Base-by-base conservation (phyloP, 2,888 invertebrate genomes). In the Desoria tigrina region DNA sequence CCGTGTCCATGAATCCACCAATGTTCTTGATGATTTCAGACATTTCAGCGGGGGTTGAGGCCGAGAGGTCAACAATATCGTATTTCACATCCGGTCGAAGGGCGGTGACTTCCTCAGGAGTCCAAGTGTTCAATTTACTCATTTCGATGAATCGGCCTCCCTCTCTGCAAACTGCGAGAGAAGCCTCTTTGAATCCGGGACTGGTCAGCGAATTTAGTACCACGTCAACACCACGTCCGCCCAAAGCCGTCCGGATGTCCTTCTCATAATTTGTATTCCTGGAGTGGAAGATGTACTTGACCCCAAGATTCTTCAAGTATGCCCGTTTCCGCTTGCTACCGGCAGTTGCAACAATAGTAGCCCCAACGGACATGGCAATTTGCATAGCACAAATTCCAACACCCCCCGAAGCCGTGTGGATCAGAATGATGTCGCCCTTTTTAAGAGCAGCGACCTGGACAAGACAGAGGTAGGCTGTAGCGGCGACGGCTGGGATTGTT, bases 331-430 rank as follows among this genome's bases (percentile, higher is more conserved):
- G 62, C 4, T 54, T 39, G 14, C 45, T 64, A 14, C 71, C 71
- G 1, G 71, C 71, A 1, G 71, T 71, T 7, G 68, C 68, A 11
- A 68, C 61, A 2, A 71, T 57, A 18, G 53, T 53, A 2, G 62
- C 68, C 14, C 71, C 71, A 9, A 71, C 7, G 4, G 55, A 24
- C 32, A 66, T 55, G 1, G 67, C 65, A n/a, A 72, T 58, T 56
- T 69, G 72, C 27, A 72, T 61, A 2, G 72, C 67, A 7, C 62
- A 53, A 2, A 72, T 24, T 3, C 72, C 72, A 1, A 72, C 72
- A 1, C 72, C 72, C 1, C 72, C 72, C 14, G 67, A 65, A 7
- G 63, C 68, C 0, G 69, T 67, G 37, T 72, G 72, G 18, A 72
- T 62, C 3, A 72, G 57, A 1, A 64, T 24, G 4, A 61, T 66